Percentiles rank a stretch among this genome's conserved stretches.
Conservation (phyloP, 2,888 invertebrate genomes). For the Diachrysia chrysitis region DNA sequence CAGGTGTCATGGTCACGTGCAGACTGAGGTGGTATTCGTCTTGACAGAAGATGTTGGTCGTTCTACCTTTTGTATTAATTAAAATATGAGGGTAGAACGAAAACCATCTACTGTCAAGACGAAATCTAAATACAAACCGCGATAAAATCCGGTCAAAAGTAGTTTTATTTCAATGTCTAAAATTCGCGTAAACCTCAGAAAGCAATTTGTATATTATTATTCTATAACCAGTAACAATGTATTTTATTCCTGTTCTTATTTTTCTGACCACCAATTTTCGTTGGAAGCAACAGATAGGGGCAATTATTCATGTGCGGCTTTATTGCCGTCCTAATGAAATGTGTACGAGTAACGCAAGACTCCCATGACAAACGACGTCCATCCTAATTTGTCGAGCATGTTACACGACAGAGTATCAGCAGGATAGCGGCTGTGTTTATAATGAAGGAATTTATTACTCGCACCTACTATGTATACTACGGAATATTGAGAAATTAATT, state of each 20-base stretch:
- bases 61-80: no score
- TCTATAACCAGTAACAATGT: neutral
- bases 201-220: constrained; percentile 5
- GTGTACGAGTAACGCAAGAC: constrained; percentile 56
- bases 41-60: no score
- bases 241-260: constrained; percentile 12
- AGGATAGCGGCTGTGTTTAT: constrained; percentile 65
- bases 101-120: no score
- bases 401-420: constrained; percentile 74
- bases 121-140: no score
- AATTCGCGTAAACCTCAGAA: no score
- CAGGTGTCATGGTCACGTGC: no score
- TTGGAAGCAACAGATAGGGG: constrained; percentile 51
- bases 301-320: constrained; percentile 71
- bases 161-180: no score
- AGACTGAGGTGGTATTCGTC: no score
- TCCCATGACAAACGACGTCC: constrained; percentile 79
- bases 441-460: constrained; percentile 71
- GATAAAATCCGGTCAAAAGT: no score
- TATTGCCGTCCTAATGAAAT: constrained; percentile 72
- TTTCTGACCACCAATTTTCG: constrained; percentile 28
- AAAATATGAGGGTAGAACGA: no score
- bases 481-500: constrained; percentile 43
- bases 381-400: constrained; percentile 81
- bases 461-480: constrained; percentile 52